Conservation (phyloP, 2,797 vertebrate species). For the Cuniculus paca region DNA sequence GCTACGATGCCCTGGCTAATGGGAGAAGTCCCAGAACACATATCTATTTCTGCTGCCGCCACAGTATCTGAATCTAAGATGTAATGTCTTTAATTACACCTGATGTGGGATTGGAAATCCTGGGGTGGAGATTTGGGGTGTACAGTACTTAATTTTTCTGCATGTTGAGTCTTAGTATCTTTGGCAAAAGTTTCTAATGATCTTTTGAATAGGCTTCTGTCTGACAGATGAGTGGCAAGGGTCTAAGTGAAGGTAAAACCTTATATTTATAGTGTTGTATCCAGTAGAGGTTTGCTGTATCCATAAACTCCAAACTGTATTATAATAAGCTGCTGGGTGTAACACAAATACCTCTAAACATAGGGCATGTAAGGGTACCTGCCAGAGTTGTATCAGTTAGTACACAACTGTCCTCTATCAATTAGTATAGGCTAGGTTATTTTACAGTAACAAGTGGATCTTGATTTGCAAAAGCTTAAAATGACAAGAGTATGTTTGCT, state of each 20-base stretch:
- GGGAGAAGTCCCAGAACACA: neutral
- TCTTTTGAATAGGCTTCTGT: neutral
- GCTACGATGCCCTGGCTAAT: neutral
- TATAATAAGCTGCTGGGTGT: neutral
- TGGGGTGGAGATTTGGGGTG: neutral
- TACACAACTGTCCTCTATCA: neutral
- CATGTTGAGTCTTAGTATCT: conserved; percentile 1
- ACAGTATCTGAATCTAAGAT: neutral
- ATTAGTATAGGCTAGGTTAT: neutral
- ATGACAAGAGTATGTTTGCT: neutral
- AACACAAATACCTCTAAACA: neutral
- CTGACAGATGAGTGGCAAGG: neutral
- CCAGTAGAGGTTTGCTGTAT: neutral
- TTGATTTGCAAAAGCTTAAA: neutral
- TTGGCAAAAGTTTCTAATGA: neutral
- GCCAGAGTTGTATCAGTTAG: neutral
- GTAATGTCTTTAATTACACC: neutral
- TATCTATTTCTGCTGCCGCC: conserved; percentile 4
- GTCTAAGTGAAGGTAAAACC: neutral
- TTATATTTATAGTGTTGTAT: neutral
- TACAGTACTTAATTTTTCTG: neutral
- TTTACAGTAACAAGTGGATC: neutral
- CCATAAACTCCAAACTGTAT: neutral
- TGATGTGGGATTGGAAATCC: neutral
- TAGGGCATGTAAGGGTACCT: neutral